Percentiles rank a stretch among this genome's conserved stretches.
These are phyloP conservation scores for Gambusia holbrooki DNA, from an alignment of 2,113 vertebrate genomes.

Conservation along the genomic window DNA sequence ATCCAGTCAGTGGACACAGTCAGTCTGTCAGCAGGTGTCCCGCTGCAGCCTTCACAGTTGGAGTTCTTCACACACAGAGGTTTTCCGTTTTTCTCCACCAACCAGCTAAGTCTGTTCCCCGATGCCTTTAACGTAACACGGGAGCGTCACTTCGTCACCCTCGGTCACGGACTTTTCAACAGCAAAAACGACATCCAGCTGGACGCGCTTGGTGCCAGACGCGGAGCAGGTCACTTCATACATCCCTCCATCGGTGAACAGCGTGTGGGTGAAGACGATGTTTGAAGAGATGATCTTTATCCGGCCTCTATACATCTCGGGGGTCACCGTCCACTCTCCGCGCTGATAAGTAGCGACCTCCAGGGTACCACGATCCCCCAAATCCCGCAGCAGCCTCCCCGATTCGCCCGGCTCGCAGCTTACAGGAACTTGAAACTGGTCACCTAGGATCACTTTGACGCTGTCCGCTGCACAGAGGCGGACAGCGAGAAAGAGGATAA, in stretches of 20 bases:
- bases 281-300: accelerated
- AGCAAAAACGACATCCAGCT: neutral
- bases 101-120: accelerated
- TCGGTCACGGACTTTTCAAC: neutral
- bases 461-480: neutral
- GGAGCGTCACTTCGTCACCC: neutral
- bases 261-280: no score
- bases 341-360: accelerated
- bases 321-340: neutral
- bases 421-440: accelerated
- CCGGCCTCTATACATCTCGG: neutral
- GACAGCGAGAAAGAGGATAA: no score
- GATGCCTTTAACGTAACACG: neutral
- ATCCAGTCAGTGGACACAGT: neutral
- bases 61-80: accelerated
- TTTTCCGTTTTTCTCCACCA: accelerated
- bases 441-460: neutral
- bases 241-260: neutral
- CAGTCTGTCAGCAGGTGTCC: accelerated
- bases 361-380: no score
- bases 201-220: no score
- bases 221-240: neutral
- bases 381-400: neutral
- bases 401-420: accelerated
- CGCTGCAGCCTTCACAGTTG: neutral